Conservation (phyloP, 2,113 vertebrate genomes). For the Macquaria australasica region DNA sequence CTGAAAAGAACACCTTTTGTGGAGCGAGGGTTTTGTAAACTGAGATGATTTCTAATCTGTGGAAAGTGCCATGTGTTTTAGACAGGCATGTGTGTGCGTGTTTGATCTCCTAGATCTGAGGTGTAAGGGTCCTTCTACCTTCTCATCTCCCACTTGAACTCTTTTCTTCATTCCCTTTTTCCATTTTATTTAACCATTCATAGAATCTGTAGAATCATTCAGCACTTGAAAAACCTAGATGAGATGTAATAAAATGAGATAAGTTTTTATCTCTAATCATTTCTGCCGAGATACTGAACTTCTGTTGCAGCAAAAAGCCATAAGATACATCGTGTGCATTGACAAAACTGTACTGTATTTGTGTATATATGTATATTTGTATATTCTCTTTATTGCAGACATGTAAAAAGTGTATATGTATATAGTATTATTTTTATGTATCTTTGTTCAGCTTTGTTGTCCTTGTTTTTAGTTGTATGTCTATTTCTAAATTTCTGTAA, state of each 20-base stretch:
- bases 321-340: background rate
- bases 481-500: background rate
- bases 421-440: background rate
- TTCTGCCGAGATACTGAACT: background rate
- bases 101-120: constrained; percentile 71
- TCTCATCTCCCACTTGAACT: constrained; percentile 67
- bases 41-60: constrained; percentile 76
- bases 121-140: constrained; percentile 61
- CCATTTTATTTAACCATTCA: background rate
- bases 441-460: background rate
- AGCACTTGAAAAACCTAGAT: constrained; percentile 1
- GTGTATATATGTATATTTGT: background rate
- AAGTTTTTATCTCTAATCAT: background rate
- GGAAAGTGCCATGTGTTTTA: constrained; percentile 69
- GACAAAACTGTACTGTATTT: background rate
- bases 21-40: constrained; percentile 68
- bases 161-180: background rate
- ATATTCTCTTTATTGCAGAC: background rate
- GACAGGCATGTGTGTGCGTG: constrained; percentile 37
- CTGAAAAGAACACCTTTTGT: constrained; percentile 78
- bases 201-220: constrained; percentile 22
- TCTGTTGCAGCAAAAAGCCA: background rate
- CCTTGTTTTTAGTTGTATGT: background rate
- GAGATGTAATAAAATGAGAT: constrained; percentile 11
- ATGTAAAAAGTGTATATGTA: background rate